phyloP scores from a whole-genome alignment of 2,113 vertebrate species.

The Mesembrinibis cayennensis region DNA sequence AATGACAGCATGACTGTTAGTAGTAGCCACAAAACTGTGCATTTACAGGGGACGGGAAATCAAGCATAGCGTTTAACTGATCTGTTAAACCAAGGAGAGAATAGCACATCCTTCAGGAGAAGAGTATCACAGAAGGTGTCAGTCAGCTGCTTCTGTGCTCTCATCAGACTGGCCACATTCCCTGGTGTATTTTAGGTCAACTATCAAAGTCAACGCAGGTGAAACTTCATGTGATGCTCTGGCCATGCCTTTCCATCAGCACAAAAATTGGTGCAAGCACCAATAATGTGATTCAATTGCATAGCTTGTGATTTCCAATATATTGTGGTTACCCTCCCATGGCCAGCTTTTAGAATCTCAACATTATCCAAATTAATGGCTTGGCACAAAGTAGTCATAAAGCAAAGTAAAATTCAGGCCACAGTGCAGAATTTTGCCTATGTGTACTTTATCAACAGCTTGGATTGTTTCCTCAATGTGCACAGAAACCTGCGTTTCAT shows the following conservation, averaged over 20 bases:
- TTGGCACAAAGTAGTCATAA: background rate
- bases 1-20: conserved; percentile 50
- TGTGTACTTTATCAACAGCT: background rate
- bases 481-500: accelerated
- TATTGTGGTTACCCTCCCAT: background rate
- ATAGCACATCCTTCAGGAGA: background rate
- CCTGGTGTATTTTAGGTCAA: background rate
- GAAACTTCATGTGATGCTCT: background rate
- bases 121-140: background rate
- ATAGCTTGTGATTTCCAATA: background rate
- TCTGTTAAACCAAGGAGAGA: background rate
- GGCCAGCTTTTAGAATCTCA: background rate
- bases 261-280: background rate
- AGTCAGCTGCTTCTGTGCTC: background rate
- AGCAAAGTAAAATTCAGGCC: background rate
- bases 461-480: background rate
- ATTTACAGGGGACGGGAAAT: background rate
- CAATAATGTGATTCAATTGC: background rate
- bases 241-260: background rate
- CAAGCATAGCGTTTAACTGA: background rate
- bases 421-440: background rate
- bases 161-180: background rate
- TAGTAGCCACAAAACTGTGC: background rate
- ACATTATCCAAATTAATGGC: background rate
- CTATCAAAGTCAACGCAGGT: background rate